Evolutionary conservation across 2,888 invertebrate species (phyloP).

Genomic region (Hirtodrosophila alboralis): DNA sequence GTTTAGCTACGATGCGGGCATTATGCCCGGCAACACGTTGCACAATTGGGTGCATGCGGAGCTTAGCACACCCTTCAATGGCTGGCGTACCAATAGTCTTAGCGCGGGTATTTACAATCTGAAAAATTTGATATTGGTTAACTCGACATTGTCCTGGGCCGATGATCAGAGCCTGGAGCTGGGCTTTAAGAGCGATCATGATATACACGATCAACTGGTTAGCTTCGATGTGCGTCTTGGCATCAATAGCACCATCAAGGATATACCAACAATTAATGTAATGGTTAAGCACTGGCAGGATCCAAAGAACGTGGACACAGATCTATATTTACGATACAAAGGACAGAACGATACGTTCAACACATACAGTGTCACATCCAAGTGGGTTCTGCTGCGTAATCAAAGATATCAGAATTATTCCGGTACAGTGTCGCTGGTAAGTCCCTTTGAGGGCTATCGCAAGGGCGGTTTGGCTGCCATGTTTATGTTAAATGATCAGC

Average conservation of each 20-base stretch:
- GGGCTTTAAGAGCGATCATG: constrained; percentile 85
- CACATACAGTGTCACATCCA: constrained; percentile 88
- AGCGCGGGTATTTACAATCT: constrained; percentile 84
- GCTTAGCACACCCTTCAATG: constrained; percentile 86
- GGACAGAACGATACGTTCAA: constrained; percentile 84
- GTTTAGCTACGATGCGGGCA: constrained; percentile 79
- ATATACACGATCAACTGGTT: constrained; percentile 82
- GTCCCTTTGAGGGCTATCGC: constrained; percentile 89
- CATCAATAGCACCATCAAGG: constrained; percentile 86
- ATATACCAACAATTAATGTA: constrained; percentile 86
- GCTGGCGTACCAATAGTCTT: constrained; percentile 86
- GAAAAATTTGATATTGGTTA: constrained; percentile 85
- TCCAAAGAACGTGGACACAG: constrained; percentile 85
- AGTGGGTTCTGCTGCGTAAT: constrained; percentile 87
- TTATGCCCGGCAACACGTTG: constrained; percentile 73
- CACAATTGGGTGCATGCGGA: constrained; percentile 84
- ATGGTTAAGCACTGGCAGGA: constrained; percentile 86
- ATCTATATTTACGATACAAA: constrained; percentile 85
- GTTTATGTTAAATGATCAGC: constrained; percentile 87
- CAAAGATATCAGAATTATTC: constrained; percentile 86
- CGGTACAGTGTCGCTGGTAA: constrained; percentile 86
- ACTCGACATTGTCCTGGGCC: constrained; percentile 87
- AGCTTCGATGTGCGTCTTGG: constrained; percentile 85
- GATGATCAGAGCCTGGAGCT: constrained; percentile 86
- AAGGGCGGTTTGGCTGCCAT: constrained; percentile 89